Percentiles rank a stretch among this genome's conserved stretches.
phyloP scores from a whole-genome alignment of 2,797 vertebrate species.

The Dromococcyx pavoninus region DNA sequence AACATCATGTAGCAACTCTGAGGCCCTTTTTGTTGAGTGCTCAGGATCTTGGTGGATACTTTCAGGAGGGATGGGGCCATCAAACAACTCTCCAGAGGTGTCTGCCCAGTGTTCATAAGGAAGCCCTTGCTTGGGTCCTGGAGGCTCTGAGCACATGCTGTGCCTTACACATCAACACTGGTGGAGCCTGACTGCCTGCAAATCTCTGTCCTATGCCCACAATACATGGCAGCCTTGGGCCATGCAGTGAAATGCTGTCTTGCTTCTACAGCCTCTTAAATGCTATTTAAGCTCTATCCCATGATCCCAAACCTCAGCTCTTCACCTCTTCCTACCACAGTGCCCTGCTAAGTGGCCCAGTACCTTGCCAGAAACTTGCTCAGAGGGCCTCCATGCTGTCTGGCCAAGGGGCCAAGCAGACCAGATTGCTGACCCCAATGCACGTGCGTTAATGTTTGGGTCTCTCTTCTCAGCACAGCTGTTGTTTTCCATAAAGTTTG shows the following conservation, averaged over 20 bases:
- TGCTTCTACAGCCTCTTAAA: neutral
- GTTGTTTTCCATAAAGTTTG: neutral
- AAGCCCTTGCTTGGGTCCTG: neutral
- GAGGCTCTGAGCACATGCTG: accelerated
- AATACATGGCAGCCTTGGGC: too few relatives aligned
- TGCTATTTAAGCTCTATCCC: neutral
- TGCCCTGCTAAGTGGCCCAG: neutral
- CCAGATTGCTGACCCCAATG: accelerated
- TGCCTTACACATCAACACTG: neutral
- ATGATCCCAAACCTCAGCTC: neutral
- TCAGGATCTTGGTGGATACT: neutral
- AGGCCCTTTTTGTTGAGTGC: neutral
- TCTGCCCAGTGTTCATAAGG: neutral
- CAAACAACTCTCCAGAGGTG: neutral
- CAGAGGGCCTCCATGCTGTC: accelerated
- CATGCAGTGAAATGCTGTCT: neutral
- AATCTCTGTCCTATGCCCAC: neutral
- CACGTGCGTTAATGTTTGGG: accelerated
- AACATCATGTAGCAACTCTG: neutral
- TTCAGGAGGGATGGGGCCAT: neutral
- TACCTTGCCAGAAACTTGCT: neutral
- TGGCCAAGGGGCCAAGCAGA: neutral
- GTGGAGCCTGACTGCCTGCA: neutral
- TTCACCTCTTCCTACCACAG: neutral
- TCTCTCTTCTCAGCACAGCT: neutral